A percentile compares a stretch with the other conserved stretches of the same genome.
Evolutionary conservation across 2,888 invertebrate genomes (phyloP).

Genomic region (Epinotia demarniana): DNA sequence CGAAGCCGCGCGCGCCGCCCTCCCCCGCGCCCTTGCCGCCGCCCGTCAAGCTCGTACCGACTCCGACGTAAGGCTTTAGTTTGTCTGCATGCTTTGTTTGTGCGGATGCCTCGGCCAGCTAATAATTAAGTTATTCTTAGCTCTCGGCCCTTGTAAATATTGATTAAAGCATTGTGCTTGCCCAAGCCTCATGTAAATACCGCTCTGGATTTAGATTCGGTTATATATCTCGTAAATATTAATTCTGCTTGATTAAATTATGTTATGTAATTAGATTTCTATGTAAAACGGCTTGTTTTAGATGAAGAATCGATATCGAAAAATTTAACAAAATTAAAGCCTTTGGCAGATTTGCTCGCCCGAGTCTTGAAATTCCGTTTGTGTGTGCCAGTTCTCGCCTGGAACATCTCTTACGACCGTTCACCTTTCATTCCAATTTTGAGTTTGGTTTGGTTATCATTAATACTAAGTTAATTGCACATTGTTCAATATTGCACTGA

Average conservation of each 20-base stretch:
- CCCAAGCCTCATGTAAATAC: conserved; percentile 61
- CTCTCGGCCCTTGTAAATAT: conserved; percentile 42
- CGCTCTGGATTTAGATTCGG: conserved; percentile 52
- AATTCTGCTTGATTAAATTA: conserved; percentile 47
- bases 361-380: conserved; percentile 35
- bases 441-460: conserved; percentile 47
- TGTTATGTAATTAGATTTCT: conserved; percentile 51
- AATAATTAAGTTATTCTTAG: conserved; percentile 40
- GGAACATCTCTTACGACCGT: conserved; percentile 82
- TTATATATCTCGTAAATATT: conserved; percentile 40
- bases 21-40: conserved; percentile 92
- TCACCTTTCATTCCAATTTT: conserved; percentile 44
- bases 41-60: conserved; percentile 90
- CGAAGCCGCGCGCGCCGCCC: conserved; percentile 92
- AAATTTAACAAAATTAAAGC: conserved; percentile 34
- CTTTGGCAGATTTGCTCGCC: conserved; percentile 24
- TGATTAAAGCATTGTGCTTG: conserved; percentile 60
- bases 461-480: conserved; percentile 44
- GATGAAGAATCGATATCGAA: conserved; percentile 47
- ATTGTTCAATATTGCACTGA: conserved; percentile 55
- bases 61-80: conserved; percentile 86
- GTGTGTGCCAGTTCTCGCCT: conserved; percentile 52
- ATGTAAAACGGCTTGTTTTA: conserved; percentile 51
- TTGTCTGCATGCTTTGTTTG: conserved; percentile 81
- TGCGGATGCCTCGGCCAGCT: conserved; percentile 65